These are phyloP conservation scores for Meiosimyza platycephala DNA, from an alignment of 2,888 invertebrate species.

Conservation along the genomic window DNA sequence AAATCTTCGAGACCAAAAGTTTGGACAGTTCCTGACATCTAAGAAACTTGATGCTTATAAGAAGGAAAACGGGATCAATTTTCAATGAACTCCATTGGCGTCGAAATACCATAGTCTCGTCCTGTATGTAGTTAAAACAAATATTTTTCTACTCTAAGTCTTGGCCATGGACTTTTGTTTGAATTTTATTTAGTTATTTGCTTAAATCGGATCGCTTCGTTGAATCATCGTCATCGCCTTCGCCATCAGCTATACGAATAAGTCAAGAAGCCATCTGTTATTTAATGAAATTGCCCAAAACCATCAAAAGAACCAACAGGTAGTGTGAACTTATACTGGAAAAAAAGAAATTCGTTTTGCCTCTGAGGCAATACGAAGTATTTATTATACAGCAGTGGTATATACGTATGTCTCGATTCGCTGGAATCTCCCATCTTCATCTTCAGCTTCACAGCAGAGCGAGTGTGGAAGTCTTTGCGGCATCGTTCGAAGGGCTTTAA, in stretches of 20 bases:
- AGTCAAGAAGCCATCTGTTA: slow-evolving; percentile 23
- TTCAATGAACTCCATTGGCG: slow-evolving; percentile 9
- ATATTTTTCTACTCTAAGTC: no score
- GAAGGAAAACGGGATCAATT: neutral
- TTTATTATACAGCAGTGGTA: slow-evolving; percentile 25
- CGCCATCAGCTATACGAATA: slow-evolving; percentile 21
- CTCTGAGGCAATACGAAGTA: slow-evolving; percentile 48
- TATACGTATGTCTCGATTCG: slow-evolving; percentile 14
- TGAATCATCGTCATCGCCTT: slow-evolving; percentile 32
- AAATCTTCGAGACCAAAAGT: slow-evolving; percentile 17
- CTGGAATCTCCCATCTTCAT: slow-evolving; percentile 17
- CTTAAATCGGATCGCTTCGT: slow-evolving; percentile 19
- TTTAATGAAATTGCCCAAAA: slow-evolving; percentile 22
- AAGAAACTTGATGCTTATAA: slow-evolving; percentile 6
- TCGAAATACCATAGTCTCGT: neutral
- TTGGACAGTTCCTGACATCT: slow-evolving; percentile 24
- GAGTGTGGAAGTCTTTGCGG: slow-evolving; percentile 21
- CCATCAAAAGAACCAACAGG: slow-evolving; percentile 27
- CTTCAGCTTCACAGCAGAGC: slow-evolving; percentile 18
- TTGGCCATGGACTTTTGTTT: no score
- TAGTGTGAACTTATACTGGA: slow-evolving; percentile 53
- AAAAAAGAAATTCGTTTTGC: slow-evolving; percentile 57
- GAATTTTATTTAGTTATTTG: neutral
- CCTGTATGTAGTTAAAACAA: no score
- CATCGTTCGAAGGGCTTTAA: slow-evolving; percentile 17